Percentiles rank a stretch among this genome's conserved stretches.
Evolutionary conservation across 23 tunicate species (phyloP).

Genomic region (Phallusia fumigata): DNA sequence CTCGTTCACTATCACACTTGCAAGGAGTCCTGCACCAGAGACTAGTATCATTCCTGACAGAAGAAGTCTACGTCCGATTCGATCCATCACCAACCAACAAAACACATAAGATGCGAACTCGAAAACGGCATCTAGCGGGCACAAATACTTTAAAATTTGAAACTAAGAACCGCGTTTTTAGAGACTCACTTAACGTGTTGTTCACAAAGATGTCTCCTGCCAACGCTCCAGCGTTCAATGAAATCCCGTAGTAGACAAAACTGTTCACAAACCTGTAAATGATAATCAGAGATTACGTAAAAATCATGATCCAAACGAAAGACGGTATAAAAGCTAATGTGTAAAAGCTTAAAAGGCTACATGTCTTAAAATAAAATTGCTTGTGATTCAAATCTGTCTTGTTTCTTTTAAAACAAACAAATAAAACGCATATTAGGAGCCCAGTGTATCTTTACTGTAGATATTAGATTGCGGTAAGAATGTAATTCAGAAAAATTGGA

Average conservation of each 20-base stretch:
- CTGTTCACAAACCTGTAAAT: conserved; percentile 44
- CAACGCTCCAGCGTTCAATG: conserved; percentile 42
- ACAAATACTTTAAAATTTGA: not conserved
- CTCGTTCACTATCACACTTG: conserved; percentile 17
- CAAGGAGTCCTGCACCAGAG: conserved; percentile 5
- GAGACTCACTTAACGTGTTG: conserved; percentile 38
- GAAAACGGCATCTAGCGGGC: conserved; percentile 10
- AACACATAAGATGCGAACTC: conserved; percentile 6
- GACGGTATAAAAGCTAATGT: not conserved
- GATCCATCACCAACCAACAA: not conserved
- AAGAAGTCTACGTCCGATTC: conserved; percentile 14
- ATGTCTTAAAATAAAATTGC: no score
- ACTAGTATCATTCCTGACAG: not conserved
- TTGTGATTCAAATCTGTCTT: no score
- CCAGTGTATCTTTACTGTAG: no score
- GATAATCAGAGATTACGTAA: not conserved
- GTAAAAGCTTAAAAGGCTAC: no score
- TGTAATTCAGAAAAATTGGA: no score
- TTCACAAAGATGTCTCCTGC: conserved; percentile 37
- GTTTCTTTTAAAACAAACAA: not conserved
- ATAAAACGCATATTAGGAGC: no score
- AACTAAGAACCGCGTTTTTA: not conserved
- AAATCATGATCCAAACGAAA: not conserved
- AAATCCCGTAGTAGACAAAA: conserved; percentile 36
- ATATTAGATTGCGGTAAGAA: no score